Percentiles rank a stretch among this genome's conserved stretches.
Evolutionary conservation across 2,888 invertebrate genomes (phyloP).

Genomic region (Chloroclystis v-ata): DNA sequence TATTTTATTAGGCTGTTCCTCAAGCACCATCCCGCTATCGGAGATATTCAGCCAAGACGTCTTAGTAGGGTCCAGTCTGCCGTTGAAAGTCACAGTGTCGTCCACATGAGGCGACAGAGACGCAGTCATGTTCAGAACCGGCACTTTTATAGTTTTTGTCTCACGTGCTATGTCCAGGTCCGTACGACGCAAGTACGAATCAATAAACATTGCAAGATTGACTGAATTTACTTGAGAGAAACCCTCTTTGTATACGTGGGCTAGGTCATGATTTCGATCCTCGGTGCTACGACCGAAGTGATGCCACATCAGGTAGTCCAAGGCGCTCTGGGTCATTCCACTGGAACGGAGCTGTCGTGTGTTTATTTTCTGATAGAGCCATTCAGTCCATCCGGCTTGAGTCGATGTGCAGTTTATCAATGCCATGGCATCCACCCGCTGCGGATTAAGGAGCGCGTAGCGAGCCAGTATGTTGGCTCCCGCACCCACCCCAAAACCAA

Average conservation of each 20-base stretch:
- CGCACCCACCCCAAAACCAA: constrained; percentile 98
- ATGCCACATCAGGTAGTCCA: constrained; percentile 99
- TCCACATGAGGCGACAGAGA: constrained; percentile 96
- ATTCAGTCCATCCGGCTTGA: constrained; percentile 98
- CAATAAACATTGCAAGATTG: constrained; percentile 96
- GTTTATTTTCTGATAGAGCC: constrained; percentile 99
- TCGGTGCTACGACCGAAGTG: constrained; percentile 96
- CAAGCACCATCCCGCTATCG: constrained; percentile 98
- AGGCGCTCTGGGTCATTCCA: constrained; percentile 94
- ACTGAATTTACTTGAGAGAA: constrained; percentile 96
- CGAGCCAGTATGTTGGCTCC: constrained; percentile 97
- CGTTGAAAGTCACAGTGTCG: constrained; percentile 97
- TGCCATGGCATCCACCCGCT: constrained; percentile 92
- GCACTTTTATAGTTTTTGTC: constrained; percentile 84
- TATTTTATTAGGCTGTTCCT: constrained; percentile 98
- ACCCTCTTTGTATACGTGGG: constrained; percentile 94
- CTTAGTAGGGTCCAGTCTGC: constrained; percentile 95
- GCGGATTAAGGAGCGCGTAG: constrained; percentile 91
- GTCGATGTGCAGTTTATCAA: constrained; percentile 96
- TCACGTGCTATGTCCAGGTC: constrained; percentile 89
- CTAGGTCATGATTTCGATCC: constrained; percentile 95
- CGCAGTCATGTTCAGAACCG: constrained; percentile 96
- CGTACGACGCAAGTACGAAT: constrained; percentile 93
- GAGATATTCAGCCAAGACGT: constrained; percentile 99
- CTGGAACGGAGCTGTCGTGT: constrained; percentile 90